These are phyloP conservation scores for Paedocypris sp. DNA, from an alignment of 2,113 vertebrate genomes.

Conservation along the genomic window DNA sequence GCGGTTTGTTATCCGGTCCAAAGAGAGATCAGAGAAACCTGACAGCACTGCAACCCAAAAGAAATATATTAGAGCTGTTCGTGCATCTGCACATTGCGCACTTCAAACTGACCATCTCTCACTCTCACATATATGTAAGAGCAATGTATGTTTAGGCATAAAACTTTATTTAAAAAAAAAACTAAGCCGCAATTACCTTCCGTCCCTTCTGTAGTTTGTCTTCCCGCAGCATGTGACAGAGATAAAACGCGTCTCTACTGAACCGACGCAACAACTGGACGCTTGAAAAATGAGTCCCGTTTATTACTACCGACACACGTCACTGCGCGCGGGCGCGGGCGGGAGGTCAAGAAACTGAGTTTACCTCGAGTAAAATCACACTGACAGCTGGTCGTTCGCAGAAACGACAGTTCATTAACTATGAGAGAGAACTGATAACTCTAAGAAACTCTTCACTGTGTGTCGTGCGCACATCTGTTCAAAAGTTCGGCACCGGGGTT, in stretches of 20 bases:
- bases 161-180: too few species aligned
- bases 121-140: too few species aligned
- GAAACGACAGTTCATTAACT: neutral
- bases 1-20: slow-evolving; percentile 6
- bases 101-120: too few species aligned
- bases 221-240: slow-evolving; percentile 11
- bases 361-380: slow-evolving; percentile 9
- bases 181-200: slow-evolving; percentile 17
- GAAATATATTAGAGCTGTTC: too few species aligned
- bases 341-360: slow-evolving; percentile 45
- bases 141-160: too few species aligned
- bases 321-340: slow-evolving; percentile 56
- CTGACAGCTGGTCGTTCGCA: neutral
- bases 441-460: too few species aligned
- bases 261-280: slow-evolving; percentile 26
- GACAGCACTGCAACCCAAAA: neutral
- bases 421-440: neutral
- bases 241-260: slow-evolving; percentile 22
- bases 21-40: neutral
- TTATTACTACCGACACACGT: slow-evolving; percentile 48
- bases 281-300: slow-evolving; percentile 38
- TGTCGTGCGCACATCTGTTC: neutral
- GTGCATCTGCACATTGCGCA: too few species aligned
- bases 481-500: too few species aligned
- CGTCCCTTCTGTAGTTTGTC: neutral